These are phyloP conservation scores for Lutjanus argentimaculatus DNA, from an alignment of 2,797 vertebrate species.

Conservation along the genomic window DNA sequence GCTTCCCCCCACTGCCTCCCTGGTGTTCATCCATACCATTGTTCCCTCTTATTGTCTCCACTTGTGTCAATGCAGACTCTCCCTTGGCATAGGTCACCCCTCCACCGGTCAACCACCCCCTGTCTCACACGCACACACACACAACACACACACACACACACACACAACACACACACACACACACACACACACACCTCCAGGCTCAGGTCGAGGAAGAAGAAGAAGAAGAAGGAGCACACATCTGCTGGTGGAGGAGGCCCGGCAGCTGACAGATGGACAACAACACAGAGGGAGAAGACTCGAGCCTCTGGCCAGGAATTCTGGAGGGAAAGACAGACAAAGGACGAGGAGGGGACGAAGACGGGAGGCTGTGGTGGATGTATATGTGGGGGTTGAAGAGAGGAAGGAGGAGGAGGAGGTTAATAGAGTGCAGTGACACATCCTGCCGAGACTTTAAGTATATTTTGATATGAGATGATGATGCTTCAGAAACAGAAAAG, in stretches of 20 bases:
- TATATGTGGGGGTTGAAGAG: constrained; percentile 54
- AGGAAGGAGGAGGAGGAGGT: constrained; percentile 46
- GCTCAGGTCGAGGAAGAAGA: constrained; percentile 25
- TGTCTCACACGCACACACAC: background rate
- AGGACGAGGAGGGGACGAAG: constrained; percentile 60
- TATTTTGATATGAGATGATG: background rate
- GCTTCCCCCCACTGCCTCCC: constrained; percentile 44
- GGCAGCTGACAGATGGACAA: constrained; percentile 76
- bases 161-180: constrained; percentile 13
- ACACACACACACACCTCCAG: constrained; percentile 22
- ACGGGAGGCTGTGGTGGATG: constrained; percentile 43
- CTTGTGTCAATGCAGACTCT: constrained; percentile 51
- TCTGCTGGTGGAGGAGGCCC: constrained; percentile 68
- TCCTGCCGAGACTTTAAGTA: constrained; percentile 26
- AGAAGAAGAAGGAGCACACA: constrained; percentile 58
- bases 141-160: background rate
- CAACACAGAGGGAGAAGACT: constrained; percentile 48
- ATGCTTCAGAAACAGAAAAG: background rate
- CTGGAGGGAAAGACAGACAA: constrained; percentile 81
- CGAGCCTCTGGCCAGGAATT: constrained; percentile 66
- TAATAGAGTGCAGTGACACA: constrained; percentile 53
- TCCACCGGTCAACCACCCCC: constrained; percentile 29
- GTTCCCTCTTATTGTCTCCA: constrained; percentile 51
- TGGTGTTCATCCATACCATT: constrained; percentile 62
- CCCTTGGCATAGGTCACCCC: constrained; percentile 36